A percentile compares a stretch with the other conserved stretches of the same genome.
These are phyloP conservation scores for Drymodes brunneopygia DNA, from an alignment of 2,113 vertebrate genomes.

Conservation along the genomic window DNA sequence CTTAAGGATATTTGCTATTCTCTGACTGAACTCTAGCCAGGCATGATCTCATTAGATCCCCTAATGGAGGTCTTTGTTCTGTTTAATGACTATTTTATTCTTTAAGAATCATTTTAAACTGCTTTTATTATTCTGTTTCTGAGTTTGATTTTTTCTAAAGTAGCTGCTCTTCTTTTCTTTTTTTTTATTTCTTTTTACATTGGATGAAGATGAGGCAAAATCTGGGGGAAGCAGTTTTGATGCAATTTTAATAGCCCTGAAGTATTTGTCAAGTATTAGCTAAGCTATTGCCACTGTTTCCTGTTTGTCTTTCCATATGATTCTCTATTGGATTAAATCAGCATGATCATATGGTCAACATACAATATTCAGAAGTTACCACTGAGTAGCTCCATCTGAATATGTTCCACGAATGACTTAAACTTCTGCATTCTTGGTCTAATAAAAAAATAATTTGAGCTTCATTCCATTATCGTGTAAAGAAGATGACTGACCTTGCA, in stretches of 20 bases:
- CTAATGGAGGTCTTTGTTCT: constrained; percentile 24
- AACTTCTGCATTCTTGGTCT: background rate
- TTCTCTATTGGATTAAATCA: constrained; percentile 1
- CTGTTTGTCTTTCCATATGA: constrained; percentile 49
- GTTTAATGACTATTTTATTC: background rate
- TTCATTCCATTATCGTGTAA: constrained; percentile 29
- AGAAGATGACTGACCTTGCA: constrained; percentile 2
- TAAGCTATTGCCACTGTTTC: constrained; percentile 57
- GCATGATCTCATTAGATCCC: constrained; percentile 1
- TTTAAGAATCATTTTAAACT: background rate
- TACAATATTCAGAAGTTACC: constrained; percentile 30
- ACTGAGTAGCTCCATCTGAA: constrained; percentile 14
- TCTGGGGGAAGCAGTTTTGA: constrained; percentile 6
- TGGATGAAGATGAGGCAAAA: constrained; percentile 28
- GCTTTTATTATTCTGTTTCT: background rate
- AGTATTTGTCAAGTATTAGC: constrained; percentile 50
- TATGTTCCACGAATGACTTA: background rate
- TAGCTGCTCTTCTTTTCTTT: background rate
- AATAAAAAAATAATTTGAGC: constrained; percentile 24
- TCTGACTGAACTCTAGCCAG: background rate
- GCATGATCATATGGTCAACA: constrained; percentile 52
- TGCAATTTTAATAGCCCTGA: constrained; percentile 40
- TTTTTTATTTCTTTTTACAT: background rate
- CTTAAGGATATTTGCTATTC: background rate
- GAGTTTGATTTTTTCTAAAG: background rate